Evolutionary conservation across 2,113 vertebrate genomes (phyloP), one percentile per base, ranked within the genome.

Genomic region (Gadus macrocephalus): DNA sequence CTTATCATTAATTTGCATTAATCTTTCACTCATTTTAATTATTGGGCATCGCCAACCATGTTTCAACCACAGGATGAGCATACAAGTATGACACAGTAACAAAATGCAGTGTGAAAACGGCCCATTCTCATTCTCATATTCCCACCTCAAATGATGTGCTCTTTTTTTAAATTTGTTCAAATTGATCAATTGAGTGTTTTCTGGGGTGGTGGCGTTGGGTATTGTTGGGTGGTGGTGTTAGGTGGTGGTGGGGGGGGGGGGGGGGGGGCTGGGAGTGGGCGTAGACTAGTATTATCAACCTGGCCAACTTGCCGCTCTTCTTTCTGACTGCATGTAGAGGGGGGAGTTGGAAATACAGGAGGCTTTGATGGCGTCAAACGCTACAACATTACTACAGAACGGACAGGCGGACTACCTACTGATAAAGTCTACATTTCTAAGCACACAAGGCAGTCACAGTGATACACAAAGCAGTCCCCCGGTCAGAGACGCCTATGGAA

Each of bases 361-460:
- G 92, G 42, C 9, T 49, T 49, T 2, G 42, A 49, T 49, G 42
- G 42, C 42, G 42, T 49, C 93, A 75, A 81, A 88, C 78, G 84
- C 82, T 95, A 97, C 95, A 90, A 95, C 93, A 93, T 95, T 95
- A 95, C 96, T 95, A 98, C 88, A 68, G 93, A 94, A 93, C 94
- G 93, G 93, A 93, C 91, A 94, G 94, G 90, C 91, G 83, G 82
- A 93, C 95, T 96, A 94, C 91, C 92, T 95, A 97, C 92, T 93
- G 61, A 27, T 94, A 97, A 94, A 93, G 91, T 95, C 95, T 96
- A 99, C 91, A 88, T 92, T 91, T 96, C 95, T 97, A 98, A 94
- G 93, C 94, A 96, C 95, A 93, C 94, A 97, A 89, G 92, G 94
- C 94, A 95, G 94, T 98, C 96, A 99, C 97, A 98, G 96, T 98